Evolutionary conservation across 2,797 vertebrate species (phyloP), one percentile per base, ranked within the genome.

Genomic region (Aulostomus chinensis): DNA sequence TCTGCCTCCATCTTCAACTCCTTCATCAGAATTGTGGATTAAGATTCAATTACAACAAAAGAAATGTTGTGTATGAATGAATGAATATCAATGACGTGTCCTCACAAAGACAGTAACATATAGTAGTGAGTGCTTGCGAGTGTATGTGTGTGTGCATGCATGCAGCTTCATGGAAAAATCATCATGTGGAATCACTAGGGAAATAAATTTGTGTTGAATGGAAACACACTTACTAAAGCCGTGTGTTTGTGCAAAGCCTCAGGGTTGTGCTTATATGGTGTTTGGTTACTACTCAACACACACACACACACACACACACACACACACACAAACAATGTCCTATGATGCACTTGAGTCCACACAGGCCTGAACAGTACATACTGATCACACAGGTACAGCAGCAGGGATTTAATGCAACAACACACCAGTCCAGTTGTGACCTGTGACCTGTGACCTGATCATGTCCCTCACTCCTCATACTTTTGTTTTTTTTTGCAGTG

Each of bases 151-250:
- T 40, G 41, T 56, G 40, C 34, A 13, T 30, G 15, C 57, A 39
- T 29, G 11, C 2, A 0, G 51, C 65, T 30, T 4, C 3, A 31
- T 37, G 63, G 61, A 78, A 66, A 75, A 58, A 52, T 43, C 24
- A 26, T 13, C 38, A 2, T 28, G 42, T 68, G 76, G 67, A 80
- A 73, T 69, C 49, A 47, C 14, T 17, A 8, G 5, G 42, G 39
- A 5, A 9, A 31, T 31, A 12, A 54, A 42, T 32, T 15, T 14
- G 29, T 9, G 39, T 15, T 9, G 29, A 76, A 65, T 76, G 72
- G 80, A 81, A 78, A 80, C 41, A 61, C 51, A 39, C 64, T 82
- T 68, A 82, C 81, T 82, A 86, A 76, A 63, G 31, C 5, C 60
- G 61, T 58, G 32, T 55, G 63, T 67, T 25, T 35, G 28, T 47